phyloP scores from a whole-genome alignment of 2,888 invertebrate species.

The Idaea aversata region DNA sequence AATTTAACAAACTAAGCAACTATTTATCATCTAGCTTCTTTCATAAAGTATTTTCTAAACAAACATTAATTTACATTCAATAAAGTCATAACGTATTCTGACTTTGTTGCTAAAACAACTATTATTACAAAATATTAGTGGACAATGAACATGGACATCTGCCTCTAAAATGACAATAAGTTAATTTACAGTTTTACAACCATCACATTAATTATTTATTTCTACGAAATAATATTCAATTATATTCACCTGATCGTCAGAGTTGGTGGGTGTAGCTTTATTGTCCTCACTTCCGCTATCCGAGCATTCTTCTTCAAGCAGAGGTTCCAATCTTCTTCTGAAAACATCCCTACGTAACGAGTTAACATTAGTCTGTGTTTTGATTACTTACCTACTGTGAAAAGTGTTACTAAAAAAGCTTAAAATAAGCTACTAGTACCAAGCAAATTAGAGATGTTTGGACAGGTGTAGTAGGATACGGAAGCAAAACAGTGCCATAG shows the following conservation, averaged over 20 bases:
- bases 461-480: slow-evolving; percentile 8
- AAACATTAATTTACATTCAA: not conserved
- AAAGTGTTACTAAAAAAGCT: slow-evolving; percentile 12
- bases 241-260: slow-evolving; percentile 78
- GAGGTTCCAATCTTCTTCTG: slow-evolving; percentile 88
- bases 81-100: not conserved
- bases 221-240: slow-evolving; percentile 16
- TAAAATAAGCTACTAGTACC: slow-evolving; percentile 10
- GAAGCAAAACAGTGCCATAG: slow-evolving; percentile 19
- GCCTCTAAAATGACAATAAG: slow-evolving; percentile 7
- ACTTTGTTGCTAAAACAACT: not conserved
- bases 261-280: slow-evolving; percentile 72
- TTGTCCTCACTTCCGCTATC: slow-evolving; percentile 80
- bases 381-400: slow-evolving; percentile 8
- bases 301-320: slow-evolving; percentile 90
- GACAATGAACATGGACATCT: not conserved
- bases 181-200: slow-evolving; percentile 1
- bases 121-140: not conserved
- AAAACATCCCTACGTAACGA: slow-evolving; percentile 70
- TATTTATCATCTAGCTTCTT: not conserved
- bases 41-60: not conserved
- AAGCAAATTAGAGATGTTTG: slow-evolving; percentile 7
- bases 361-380: slow-evolving; percentile 36
- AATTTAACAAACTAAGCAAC: slow-evolving; percentile 6
- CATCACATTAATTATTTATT: not conserved